A percentile compares a stretch with the other conserved stretches of the same genome.
These are phyloP conservation scores for human DNA, from an alignment of 2,113 vertebrate species.

Conservation along the genomic window GRCh38 chr4:24319501-24320000, in stretches of 20 bases:
- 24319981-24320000: background rate
- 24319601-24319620: conserved; percentile 36
- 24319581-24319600: conserved; percentile 35
- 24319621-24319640: background rate
- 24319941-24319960: background rate
- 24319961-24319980: fast-evolving
- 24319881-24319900: background rate
- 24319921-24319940: conserved; percentile 52
- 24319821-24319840: conserved; percentile 30
- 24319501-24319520: conserved; percentile 39
- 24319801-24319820: background rate
- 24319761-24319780: conserved; percentile 22
- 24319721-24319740: conserved; percentile 56
- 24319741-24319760: conserved; percentile 48
- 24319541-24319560: conserved; percentile 59
- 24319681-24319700: conserved; percentile 38
- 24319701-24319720: conserved; percentile 30
- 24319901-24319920: background rate
- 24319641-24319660: conserved; percentile 42
- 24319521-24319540: conserved; percentile 46
- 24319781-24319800: conserved; percentile 14
- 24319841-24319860: conserved; percentile 33
- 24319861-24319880: conserved; percentile 43
- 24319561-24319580: conserved; percentile 14
- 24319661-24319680: conserved; percentile 67